A percentile compares a stretch with the other conserved stretches of the same genome.
These are phyloP conservation scores for Helostoma temminkii DNA, from an alignment of 2,797 vertebrate genomes.

Conservation along the genomic window DNA sequence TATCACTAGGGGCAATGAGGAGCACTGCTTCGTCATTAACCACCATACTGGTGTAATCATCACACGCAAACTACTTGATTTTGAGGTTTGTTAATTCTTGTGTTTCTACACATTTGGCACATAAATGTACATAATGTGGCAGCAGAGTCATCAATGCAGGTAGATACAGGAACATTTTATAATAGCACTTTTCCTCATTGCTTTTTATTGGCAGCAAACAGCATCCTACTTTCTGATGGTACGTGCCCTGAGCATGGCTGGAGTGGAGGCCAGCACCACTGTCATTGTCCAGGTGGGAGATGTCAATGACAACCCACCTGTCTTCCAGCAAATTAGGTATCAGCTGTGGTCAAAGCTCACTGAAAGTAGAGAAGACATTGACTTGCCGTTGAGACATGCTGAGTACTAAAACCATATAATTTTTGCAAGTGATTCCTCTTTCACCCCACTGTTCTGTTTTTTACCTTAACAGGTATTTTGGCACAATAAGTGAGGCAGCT, in stretches of 20 bases:
- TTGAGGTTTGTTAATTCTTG: constrained; percentile 81
- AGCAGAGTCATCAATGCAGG: background rate
- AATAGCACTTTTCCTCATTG: constrained; percentile 4
- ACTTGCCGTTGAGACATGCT: background rate
- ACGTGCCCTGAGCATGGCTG: constrained; percentile 93
- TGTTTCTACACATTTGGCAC: background rate
- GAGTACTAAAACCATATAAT: constrained; percentile 2
- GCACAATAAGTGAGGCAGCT: constrained; percentile 92
- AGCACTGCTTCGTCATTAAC: constrained; percentile 90
- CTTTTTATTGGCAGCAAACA: constrained; percentile 65
- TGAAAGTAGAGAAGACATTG: background rate
- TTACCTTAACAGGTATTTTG: constrained; percentile 83
- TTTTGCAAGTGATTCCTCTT: constrained; percentile 2
- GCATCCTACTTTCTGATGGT: constrained; percentile 86
- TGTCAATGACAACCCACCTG: constrained; percentile 91
- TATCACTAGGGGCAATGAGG: constrained; percentile 90
- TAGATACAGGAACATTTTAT: background rate
- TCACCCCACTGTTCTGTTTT: background rate
- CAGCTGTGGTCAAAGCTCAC: background rate
- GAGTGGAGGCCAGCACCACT: constrained; percentile 87
- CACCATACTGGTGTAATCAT: constrained; percentile 92
- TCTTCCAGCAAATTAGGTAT: constrained; percentile 89
- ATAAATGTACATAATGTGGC: constrained; percentile 4
- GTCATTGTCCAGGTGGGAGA: constrained; percentile 91
- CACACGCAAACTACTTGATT: constrained; percentile 91